Base-by-base conservation (phyloP, 1,140 invertebrate genomes). In the Solenopsis fugax region DNA sequence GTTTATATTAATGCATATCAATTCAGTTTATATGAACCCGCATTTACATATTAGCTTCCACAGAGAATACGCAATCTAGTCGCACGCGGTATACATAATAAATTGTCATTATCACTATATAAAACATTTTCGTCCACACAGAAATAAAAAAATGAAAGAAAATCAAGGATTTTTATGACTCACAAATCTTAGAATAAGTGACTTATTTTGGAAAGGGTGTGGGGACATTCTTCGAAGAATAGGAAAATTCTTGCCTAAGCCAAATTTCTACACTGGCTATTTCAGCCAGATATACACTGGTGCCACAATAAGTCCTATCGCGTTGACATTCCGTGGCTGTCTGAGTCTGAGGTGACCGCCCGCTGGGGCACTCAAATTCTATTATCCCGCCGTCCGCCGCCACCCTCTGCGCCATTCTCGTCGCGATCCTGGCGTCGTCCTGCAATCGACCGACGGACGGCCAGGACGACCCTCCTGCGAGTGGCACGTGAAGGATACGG, bases 261-360 rank as follows among this genome's bases (percentile, higher is more conserved):
- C 5, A 5, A 4, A 12, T 67, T 24, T 50, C 4, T 21, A 10
- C 18, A 37, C 34, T 7, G 37, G 41, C n/a, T 7, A 34, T 12
- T 82, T 37, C 7, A 13, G 13, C 4, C 45, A 37, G 37, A 60
- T 73, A 69, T 10, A 41, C 9, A 10, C 7, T 9, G 18, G 12
- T 72, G 50, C 12, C 56, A 75, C 29, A 92, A 91, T 91, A 92
- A 92, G 90, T 89, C 73, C 81, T 69, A 92, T 92, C 88, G 89
- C 91, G 90, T 75, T 84, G 80, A 84, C 69, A 84, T 84, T 84
- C 54, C 56, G 21, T 56, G 56, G 54, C 69, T 48, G 56, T 84
- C 69, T 75, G 24, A 60, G 71, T 73, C 77, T 45, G 37, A 65
- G 21, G n/a, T 50, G 54, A 34, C n/a, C 54, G 69, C 78, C 65